Percentiles rank a stretch among this genome's conserved stretches.
phyloP scores from a whole-genome alignment of 2,797 vertebrate species.

The Glyptemys insculpta region DNA sequence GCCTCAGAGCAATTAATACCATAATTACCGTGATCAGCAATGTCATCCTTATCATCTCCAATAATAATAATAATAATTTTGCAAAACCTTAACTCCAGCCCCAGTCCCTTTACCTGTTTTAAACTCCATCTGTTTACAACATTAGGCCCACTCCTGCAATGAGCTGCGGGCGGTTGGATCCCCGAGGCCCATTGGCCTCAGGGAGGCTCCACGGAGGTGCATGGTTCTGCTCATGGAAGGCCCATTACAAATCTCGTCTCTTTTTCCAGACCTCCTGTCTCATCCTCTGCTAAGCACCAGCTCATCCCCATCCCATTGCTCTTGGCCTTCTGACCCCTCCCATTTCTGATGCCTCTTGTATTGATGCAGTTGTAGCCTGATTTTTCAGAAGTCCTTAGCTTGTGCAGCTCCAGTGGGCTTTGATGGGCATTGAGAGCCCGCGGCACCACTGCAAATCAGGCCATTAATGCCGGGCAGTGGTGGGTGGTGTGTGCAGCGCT shows the following conservation, averaged over 20 bases:
- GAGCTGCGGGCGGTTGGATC: too few relatives aligned
- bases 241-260: not conserved
- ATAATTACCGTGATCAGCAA: not conserved
- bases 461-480: not conserved
- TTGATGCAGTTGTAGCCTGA: not conserved
- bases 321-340: not conserved
- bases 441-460: not conserved
- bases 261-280: not conserved
- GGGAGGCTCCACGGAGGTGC: not conserved
- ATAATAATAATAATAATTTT: not conserved
- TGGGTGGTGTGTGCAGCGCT: not conserved
- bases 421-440: not conserved
- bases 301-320: not conserved
- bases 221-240: not conserved
- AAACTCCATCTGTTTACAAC: not conserved
- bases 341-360: not conserved
- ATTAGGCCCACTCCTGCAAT: not conserved
- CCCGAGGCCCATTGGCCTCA: not conserved
- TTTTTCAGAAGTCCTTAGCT: not conserved
- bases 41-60: too few relatives aligned
- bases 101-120: not conserved
- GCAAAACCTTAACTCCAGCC: not conserved
- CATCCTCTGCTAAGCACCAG: rapidly evolving
- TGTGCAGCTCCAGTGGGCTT: not conserved
- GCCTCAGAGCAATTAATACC: not conserved